Percentiles rank a stretch among this genome's conserved stretches.
Conservation (phyloP, 2,113 vertebrate species). For the Scatophagus argus region DNA sequence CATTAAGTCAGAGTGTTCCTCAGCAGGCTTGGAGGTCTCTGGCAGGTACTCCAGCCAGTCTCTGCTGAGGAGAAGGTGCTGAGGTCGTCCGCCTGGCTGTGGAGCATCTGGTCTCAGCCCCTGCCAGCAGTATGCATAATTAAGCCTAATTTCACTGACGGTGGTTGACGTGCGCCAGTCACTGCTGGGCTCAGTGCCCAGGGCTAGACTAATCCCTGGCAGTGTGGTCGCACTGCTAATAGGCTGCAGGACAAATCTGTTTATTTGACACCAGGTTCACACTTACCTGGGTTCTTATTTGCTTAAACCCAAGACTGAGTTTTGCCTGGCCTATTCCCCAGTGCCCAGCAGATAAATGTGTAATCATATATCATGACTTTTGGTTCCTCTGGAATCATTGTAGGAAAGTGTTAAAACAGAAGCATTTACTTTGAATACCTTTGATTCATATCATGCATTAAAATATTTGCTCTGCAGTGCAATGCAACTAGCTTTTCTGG, state of each 20-base stretch:
- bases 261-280: conserved; percentile 68
- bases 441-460: background rate
- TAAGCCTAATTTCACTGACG: conserved; percentile 63
- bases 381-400: background rate
- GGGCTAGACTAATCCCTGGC: conserved; percentile 64
- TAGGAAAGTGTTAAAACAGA: background rate
- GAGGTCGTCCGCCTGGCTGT: conserved; percentile 49
- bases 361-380: background rate
- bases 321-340: background rate
- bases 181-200: conserved; percentile 62
- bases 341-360: conserved; percentile 17
- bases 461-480: background rate
- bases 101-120: conserved; percentile 55
- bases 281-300: conserved; percentile 64
- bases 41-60: conserved; percentile 34
- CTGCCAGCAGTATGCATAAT: conserved; percentile 60
- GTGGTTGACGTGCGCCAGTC: conserved; percentile 67
- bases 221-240: conserved; percentile 67
- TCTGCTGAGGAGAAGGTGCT: conserved; percentile 37
- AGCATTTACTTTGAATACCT: background rate
- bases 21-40: conserved; percentile 16
- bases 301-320: conserved; percentile 25
- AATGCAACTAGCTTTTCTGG: background rate
- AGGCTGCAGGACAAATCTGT: conserved; percentile 71
- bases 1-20: conserved; percentile 19